Evolutionary conservation across 2,797 vertebrate species (phyloP).

Genomic region (Cirrhinus molitorella): DNA sequence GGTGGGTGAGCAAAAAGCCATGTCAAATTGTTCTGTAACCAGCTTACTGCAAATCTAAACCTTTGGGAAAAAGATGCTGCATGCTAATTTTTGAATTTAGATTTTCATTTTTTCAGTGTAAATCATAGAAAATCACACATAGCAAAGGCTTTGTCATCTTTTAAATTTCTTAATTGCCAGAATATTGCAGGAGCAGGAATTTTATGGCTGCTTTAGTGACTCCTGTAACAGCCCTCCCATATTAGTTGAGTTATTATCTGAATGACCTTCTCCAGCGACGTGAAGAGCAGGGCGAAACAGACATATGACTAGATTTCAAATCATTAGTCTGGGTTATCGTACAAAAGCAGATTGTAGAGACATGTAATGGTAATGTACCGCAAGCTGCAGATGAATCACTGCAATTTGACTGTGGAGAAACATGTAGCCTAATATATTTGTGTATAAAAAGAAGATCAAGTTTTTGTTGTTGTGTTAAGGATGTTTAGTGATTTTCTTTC

Average conservation of each 20-base stretch:
- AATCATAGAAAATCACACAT: neutral
- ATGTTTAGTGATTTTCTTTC: neutral
- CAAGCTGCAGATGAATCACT: neutral
- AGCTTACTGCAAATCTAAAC: neutral
- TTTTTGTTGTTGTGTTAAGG: neutral
- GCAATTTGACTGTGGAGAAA: neutral
- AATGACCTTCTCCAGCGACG: conserved; percentile 26
- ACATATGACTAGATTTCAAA: conserved; percentile 20
- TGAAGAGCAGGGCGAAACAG: conserved; percentile 17
- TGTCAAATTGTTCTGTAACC: neutral
- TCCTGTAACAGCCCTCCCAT: conserved; percentile 15
- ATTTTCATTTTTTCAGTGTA: neutral
- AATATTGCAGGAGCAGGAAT: neutral
- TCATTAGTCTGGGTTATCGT: conserved; percentile 17
- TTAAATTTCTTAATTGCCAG: conserved; percentile 8
- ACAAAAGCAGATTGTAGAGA: conserved; percentile 11
- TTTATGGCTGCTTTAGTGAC: neutral
- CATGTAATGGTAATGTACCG: neutral
- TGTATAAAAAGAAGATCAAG: neutral
- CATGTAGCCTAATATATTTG: neutral
- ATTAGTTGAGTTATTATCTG: conserved; percentile 29
- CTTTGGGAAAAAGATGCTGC: neutral
- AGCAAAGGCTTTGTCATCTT: conserved; percentile 2
- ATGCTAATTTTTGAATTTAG: neutral
- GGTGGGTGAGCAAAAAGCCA: neutral